Evolutionary conservation across 2,797 vertebrate species (phyloP).

Genomic region (Gorsachius magnificus): DNA sequence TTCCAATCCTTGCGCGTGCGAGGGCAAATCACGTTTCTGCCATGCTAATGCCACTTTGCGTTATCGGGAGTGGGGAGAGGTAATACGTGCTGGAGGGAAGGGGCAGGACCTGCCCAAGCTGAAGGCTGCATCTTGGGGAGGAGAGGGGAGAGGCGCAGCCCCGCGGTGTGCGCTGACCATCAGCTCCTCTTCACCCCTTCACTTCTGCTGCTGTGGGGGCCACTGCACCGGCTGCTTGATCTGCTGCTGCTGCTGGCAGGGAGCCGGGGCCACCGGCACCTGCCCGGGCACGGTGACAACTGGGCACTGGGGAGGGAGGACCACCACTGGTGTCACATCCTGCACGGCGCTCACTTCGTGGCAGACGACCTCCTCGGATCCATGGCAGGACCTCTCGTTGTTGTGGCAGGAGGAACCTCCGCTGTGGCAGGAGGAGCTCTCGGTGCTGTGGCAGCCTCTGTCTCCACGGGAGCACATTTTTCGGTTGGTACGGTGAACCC

Average conservation of each 20-base stretch:
- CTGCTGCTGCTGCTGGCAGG: constrained; percentile 64
- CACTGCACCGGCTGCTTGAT: constrained; percentile 53
- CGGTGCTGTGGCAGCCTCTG: constrained; percentile 33
- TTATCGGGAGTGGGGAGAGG: not conserved
- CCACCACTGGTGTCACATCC: not conserved
- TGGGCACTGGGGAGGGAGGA: constrained; percentile 14
- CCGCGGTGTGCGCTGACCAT: accelerated
- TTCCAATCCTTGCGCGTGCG: not conserved
- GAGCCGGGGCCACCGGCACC: not conserved
- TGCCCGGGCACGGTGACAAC: not conserved
- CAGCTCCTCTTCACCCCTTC: accelerated
- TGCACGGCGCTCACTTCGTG: constrained; percentile 26
- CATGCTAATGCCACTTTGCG: not conserved
- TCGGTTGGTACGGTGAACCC: accelerated
- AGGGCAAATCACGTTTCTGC: not conserved
- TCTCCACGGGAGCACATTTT: constrained; percentile 61
- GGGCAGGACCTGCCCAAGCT: not conserved
- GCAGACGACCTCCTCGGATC: not conserved
- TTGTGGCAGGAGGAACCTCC: not conserved
- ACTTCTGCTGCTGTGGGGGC: constrained; percentile 60
- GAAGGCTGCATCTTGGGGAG: not conserved
- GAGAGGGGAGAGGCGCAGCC: not conserved
- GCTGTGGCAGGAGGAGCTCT: constrained; percentile 26
- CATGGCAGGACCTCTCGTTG: not conserved
- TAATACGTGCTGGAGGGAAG: not conserved